These are phyloP conservation scores for Orchesellides sinensis DNA, from an alignment of 2,888 invertebrate species.

Conservation along the genomic window DNA sequence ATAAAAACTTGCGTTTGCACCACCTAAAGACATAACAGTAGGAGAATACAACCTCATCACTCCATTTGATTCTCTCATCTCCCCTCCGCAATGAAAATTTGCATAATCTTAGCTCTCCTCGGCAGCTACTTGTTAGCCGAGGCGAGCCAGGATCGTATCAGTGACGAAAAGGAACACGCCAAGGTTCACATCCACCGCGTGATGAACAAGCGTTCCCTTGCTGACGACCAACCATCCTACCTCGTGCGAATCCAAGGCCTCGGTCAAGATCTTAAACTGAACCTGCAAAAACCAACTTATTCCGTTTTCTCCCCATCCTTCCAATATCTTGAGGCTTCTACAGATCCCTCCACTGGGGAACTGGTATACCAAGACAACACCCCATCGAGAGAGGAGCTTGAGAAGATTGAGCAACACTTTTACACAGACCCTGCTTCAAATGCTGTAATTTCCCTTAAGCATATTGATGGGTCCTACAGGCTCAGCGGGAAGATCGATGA, in stretches of 20 bases:
- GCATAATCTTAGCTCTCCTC: too few species aligned
- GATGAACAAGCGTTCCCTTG: constrained; percentile 14
- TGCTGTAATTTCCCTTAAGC: constrained; percentile 48
- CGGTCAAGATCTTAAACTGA: constrained; percentile 9
- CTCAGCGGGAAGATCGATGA: constrained; percentile 40
- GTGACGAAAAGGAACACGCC: not conserved
- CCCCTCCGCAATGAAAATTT: too few species aligned
- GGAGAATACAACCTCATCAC: too few species aligned
- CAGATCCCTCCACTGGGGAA: constrained; percentile 36
- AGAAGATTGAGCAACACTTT: constrained; percentile 33
- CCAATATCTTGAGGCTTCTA: constrained; percentile 26
- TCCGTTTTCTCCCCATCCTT: constrained; percentile 58
- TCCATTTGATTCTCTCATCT: too few species aligned
- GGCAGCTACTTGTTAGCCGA: too few species aligned
- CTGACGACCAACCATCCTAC: constrained; percentile 15
- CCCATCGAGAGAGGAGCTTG: constrained; percentile 35
- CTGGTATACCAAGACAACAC: constrained; percentile 36
- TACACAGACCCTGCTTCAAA: constrained; percentile 38
- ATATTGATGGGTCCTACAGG: not conserved
- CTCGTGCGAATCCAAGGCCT: constrained; percentile 13
- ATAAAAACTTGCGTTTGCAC: too few species aligned
- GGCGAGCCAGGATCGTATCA: too few species aligned
- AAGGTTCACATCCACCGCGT: not conserved
- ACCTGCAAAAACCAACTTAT: constrained; percentile 3
- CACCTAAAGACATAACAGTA: too few species aligned